Conservation (phyloP, 2,113 vertebrate species). For the Gadus macrocephalus region DNA sequence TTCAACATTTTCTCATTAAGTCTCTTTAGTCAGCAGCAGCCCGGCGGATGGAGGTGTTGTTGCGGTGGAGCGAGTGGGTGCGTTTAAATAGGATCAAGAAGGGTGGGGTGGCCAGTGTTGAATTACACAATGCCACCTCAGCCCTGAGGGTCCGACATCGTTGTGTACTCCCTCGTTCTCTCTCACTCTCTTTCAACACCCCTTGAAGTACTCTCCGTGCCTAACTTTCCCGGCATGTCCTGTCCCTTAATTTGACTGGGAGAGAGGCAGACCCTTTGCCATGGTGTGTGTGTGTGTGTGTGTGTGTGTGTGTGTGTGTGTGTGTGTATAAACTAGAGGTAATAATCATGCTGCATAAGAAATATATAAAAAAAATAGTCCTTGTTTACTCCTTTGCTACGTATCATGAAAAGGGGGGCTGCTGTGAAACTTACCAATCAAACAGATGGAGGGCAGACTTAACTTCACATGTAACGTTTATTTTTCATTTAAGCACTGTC, state of each 20-base stretch:
- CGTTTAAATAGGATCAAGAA: slow-evolving; percentile 52
- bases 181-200: slow-evolving; percentile 19
- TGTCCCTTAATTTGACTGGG: slow-evolving; percentile 44
- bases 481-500: slow-evolving; percentile 35
- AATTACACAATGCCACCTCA: slow-evolving; percentile 62
- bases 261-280: slow-evolving; percentile 42
- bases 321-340: neutral
- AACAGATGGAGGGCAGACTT: slow-evolving; percentile 18
- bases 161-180: slow-evolving; percentile 47
- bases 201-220: slow-evolving; percentile 41
- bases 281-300: slow-evolving; percentile 13
- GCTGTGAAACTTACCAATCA: slow-evolving; percentile 27
- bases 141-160: slow-evolving; percentile 49
- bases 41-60: neutral
- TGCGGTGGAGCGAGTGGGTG: slow-evolving; percentile 30
- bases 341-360: slow-evolving; percentile 34
- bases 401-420: neutral
- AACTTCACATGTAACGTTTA: slow-evolving; percentile 49
- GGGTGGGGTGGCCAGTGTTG: slow-evolving; percentile 62
- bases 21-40: too few relatives aligned
- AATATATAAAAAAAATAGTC: slow-evolving; percentile 34
- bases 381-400: slow-evolving; percentile 33
- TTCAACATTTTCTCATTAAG: neutral
- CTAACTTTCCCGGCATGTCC: slow-evolving; percentile 24
- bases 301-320: slow-evolving; percentile 11